Evolutionary conservation across 2,888 invertebrate genomes (phyloP), one percentile per base, ranked within the genome.

Genomic region (Schizaphis graminum): DNA sequence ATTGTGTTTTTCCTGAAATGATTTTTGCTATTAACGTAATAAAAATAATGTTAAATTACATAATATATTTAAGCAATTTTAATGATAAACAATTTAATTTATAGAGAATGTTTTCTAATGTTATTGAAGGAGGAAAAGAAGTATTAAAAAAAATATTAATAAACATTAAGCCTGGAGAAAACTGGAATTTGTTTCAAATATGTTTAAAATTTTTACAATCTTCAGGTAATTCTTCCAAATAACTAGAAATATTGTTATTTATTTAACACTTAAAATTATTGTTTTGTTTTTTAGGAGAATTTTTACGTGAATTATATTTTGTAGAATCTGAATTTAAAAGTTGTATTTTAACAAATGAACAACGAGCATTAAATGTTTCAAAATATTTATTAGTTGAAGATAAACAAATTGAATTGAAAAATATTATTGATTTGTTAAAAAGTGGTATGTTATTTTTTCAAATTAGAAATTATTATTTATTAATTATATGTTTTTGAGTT

Each of bases 161-260:
- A 28, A 89, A 91, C 90, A 94, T 94, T 35, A 90, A 86, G 41
- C n/a, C 92, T 93, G 96, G 96, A 95, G 97, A 97, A 95, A 97
- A 97, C 95, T 97, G 97, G 97, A 97, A 96, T 89, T 96, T 97
- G 91, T 97, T 97, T 94, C 97, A 97, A 95, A 97, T 97, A 95
- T 97, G 97, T 95, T 96, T 97, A 95, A 97, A 97, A 0, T 96
- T 97, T 35, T 96, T 97, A 95, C 97, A 97, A 95, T 97, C 97
- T 95, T 96, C 96, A 95, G 96, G 96, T 96, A 95, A 95, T 95
- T 90, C 44, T 90, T 93, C 7, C 11, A 41, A 89, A 35, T 24
- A 49, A 10, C 4, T 47, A n/a, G 8, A 77, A 89, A 28, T 87
- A 56, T 49, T n/a, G 26, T 44, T 35, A 21, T 56, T 24, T 3